Base-by-base conservation (phyloP, 2,797 vertebrate species). In the Selene dorsalis region DNA sequence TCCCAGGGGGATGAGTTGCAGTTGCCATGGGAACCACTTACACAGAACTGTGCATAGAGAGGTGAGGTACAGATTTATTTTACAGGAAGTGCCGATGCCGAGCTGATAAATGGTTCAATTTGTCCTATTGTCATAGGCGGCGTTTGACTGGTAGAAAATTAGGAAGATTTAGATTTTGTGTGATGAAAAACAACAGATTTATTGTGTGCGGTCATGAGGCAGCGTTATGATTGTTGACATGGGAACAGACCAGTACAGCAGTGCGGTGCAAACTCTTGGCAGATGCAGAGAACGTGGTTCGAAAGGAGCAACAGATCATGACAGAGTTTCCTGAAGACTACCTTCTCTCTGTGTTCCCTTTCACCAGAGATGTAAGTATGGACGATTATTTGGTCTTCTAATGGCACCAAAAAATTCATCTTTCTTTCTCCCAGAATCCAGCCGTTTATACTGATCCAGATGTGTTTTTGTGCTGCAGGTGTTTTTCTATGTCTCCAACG, bases 241-340 rank as follows among this genome's bases (percentile, higher is more conserved):
- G 65, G 20, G 6, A 41, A 4, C 68, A 75, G 64, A 60, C 9
- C 28, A n/a, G 0, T n/a, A 38, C 48, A 47, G 26, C 32, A 35
- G 32, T 35, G 45, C 57, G 22, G 7, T 66, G 0, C 8, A 0
- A 53, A 57, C 71, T 84, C 28, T 85, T 69, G 26, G 35, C 89
- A 92, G 93, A 93, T 86, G 92, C 90, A 8, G 84, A 58, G 35
- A 83, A n/a, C 38, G 92, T 89, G 64, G 57, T 82, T 75, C 28
- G 0, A 3, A 72, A 85, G 72, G 48, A 79, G 41, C 47, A 58
- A 1, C 91, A 93, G 1, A 18, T 87, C 30, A 71, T 93, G 88
- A 53, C 2, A 10, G 91, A 83, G 79, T 88, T 94, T 66, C 62
- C 77, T 18, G 13, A 76, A 3, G 69, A 62, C 6, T 89, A 83